Conservation (phyloP, 2,888 invertebrate genomes). For the Cybosia mesomella region DNA sequence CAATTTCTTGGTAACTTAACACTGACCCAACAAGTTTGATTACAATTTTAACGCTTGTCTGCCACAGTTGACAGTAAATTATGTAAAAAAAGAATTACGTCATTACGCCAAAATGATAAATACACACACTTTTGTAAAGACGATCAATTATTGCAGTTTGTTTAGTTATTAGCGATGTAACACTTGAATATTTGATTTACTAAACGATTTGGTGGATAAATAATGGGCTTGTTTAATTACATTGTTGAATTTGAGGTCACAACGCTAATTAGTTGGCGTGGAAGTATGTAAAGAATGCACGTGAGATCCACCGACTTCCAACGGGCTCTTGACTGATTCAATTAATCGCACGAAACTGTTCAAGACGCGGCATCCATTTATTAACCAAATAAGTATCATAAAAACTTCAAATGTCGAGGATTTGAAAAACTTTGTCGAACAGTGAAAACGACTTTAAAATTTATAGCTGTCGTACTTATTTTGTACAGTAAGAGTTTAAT, state of each 20-base stretch:
- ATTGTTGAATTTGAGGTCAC: slow-evolving; percentile 62
- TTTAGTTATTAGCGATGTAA: slow-evolving; percentile 46
- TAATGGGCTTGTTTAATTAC: slow-evolving; percentile 36
- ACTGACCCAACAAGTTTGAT: slow-evolving; percentile 62
- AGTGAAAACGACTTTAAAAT: slow-evolving; percentile 41
- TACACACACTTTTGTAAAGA: slow-evolving; percentile 34
- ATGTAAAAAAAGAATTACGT: slow-evolving; percentile 49
- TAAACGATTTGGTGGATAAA: slow-evolving; percentile 49
- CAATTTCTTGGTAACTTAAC: slow-evolving; percentile 58
- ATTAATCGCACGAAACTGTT: slow-evolving; percentile 70
- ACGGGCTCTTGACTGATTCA: slow-evolving; percentile 63
- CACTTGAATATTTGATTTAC: slow-evolving; percentile 48
- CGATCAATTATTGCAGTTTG: slow-evolving; percentile 36
- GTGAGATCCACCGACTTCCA: slow-evolving; percentile 66
- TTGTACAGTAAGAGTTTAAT: slow-evolving; percentile 31
- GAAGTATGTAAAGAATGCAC: slow-evolving; percentile 73
- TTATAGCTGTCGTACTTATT: slow-evolving; percentile 17
- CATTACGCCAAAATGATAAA: slow-evolving; percentile 37
- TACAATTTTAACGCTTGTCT: slow-evolving; percentile 57
- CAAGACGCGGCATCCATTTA: slow-evolving; percentile 37
- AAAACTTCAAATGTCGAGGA: neutral
- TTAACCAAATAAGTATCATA: slow-evolving; percentile 18
- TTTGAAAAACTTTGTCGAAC: slow-evolving; percentile 7
- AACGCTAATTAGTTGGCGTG: slow-evolving; percentile 63
- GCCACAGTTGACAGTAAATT: slow-evolving; percentile 49